phyloP scores from a whole-genome alignment of 2,888 invertebrate species.

The Apocheima hispidaria region DNA sequence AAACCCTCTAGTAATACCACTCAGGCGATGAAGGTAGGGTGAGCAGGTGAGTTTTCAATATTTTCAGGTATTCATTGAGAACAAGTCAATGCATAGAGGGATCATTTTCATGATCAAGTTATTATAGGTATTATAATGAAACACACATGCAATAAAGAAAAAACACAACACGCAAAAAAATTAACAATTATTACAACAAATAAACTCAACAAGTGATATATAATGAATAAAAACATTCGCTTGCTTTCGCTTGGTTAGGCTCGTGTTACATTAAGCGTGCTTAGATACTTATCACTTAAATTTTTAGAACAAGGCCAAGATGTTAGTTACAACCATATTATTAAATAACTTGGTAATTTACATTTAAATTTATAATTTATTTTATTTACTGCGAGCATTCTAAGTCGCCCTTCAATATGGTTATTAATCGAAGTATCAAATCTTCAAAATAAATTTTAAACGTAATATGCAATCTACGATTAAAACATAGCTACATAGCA shows the following conservation, averaged over 20 bases:
- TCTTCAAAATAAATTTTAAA: background rate
- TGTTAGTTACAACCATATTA: background rate
- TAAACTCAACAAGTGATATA: background rate
- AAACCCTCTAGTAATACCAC: no score
- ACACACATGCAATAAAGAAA: no score
- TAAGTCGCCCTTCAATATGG: background rate
- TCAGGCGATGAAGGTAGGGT: no score
- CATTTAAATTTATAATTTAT: background rate
- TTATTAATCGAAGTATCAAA: background rate
- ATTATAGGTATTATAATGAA: no score
- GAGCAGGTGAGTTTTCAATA: no score
- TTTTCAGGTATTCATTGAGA: no score
- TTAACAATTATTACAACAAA: background rate
- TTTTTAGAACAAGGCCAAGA: conserved; percentile 18
- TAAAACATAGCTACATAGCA: no score
- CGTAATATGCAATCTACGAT: background rate
- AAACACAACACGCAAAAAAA: background rate
- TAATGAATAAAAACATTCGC: conserved; percentile 8
- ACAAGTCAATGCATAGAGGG: no score
- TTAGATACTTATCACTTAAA: conserved; percentile 2
- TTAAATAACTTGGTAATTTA: conserved; percentile 2
- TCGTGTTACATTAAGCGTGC: background rate
- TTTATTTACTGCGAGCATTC: no score
- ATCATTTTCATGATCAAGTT: no score
- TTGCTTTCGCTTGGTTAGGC: conserved; percentile 14